Base-by-base conservation (phyloP, 2,797 vertebrate species). In the Sparus aurata region DNA sequence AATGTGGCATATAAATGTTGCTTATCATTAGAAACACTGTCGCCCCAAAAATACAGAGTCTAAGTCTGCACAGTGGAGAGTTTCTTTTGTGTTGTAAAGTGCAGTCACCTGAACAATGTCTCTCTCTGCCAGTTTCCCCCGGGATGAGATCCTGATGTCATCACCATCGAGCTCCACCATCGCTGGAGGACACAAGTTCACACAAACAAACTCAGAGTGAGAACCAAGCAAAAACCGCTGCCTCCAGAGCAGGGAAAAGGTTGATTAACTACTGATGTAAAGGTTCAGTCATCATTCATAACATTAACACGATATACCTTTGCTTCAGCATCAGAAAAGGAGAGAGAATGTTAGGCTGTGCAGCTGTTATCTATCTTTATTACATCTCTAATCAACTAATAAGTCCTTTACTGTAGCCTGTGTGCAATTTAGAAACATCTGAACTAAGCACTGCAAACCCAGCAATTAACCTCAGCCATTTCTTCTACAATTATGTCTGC, bases 161-260 rank as follows among this genome's bases (percentile, higher is more conserved):
- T 99, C 98, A 0, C 98, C 98, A 1, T 99, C 98, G 90, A 99
- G 92, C 90, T 99, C 98, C 89, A 98, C 98, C 98, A 99, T 99
- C 34, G 98, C 98, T 98, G 86, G 22, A 87, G 85, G 27, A 83
- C 58, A 86, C 15, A 84, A 77, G 59, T 57, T 47, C 49, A 75
- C 20, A 66, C 52, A 72, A 18, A 50, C 30, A 27, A 23, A 50
- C 49, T 49, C 52, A 73, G 15, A 23, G n/a, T 66, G 62, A 78
- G 65, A 57, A 38, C 23, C 11, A 20, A 49, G 58, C n/a, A 49
- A 34, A 53, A 16, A 43, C 18, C 16, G 30, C 38, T 52, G 17
- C 12, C 27, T 69, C 71, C 34, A 62, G 20, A 27, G 12, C 45
- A 69, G 12, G 74, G 0, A 60, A 22, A 6, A 34, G 27, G 50